Conservation (phyloP, 2,888 invertebrate genomes). For the Lathronympha strigana region DNA sequence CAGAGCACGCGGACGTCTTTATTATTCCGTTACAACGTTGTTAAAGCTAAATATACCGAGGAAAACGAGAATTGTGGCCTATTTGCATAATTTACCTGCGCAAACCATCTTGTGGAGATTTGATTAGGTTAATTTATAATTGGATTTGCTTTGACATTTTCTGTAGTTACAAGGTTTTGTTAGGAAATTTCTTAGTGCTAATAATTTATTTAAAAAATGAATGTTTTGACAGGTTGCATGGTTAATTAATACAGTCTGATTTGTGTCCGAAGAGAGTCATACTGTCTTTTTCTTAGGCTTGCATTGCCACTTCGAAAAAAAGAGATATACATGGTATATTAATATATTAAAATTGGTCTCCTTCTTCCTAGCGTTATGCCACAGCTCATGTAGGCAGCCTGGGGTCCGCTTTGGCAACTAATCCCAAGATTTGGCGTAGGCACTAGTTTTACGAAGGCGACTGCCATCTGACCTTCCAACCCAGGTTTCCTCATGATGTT, state of each 20-base stretch:
- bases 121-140: slow-evolving; percentile 49
- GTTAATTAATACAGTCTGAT: background rate
- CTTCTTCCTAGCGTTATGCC: no score
- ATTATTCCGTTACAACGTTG: slow-evolving; percentile 76
- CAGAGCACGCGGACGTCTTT: slow-evolving; percentile 72
- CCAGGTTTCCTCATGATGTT: no score
- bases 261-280: no score
- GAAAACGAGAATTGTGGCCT: slow-evolving; percentile 70
- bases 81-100: slow-evolving; percentile 72
- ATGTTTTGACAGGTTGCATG: background rate
- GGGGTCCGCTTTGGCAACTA: no score
- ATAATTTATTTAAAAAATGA: background rate
- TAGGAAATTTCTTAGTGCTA: background rate
- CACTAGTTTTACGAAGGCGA: no score
- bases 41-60: slow-evolving; percentile 76
- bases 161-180: background rate
- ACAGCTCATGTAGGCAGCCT: no score
- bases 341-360: no score
- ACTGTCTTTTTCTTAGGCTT: no score
- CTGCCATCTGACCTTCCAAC: no score
- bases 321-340: no score
- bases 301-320: no score
- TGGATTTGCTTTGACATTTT: background rate
- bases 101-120: slow-evolving; percentile 60
- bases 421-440: no score